Evolutionary conservation across 2,888 invertebrate species (phyloP), one percentile per base, ranked within the genome.

Genomic region (Pyrrhosoma nymphula): DNA sequence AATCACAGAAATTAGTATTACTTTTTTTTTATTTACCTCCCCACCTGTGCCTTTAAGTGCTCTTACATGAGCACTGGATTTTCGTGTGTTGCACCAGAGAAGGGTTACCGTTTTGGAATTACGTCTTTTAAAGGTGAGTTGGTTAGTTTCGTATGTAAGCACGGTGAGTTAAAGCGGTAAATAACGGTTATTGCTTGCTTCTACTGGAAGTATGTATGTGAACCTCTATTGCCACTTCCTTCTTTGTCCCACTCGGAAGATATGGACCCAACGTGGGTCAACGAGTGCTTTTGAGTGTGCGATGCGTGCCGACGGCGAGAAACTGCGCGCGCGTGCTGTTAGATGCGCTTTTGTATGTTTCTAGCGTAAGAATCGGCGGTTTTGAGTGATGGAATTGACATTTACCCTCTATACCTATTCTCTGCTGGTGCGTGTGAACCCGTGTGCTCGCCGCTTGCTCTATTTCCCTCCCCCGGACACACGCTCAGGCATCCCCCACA

Each of bases 1-100:
- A 14, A 8, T 35, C n/a, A 35, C 82, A 82, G 35, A 35, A 82
- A 82, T 35, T 14, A 18, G 35, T 35, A 82, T 82, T 35, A 35
- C n/a, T 16, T 82, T 35, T 82, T 82, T 35, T 82, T 35, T 82
- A 35, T 35, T 82, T 82, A 35, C 82, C 35, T 82, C n/a, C 26
- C n/a, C 26, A 69, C 20, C 39, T 89, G 89, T 89, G 55, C n/a
- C 26, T 56, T 55, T 69, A 55, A 75, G 69, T 91, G 91, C 35
- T 63, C 91, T 35, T 93, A 47, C 69, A 93, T 47, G 26, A 47
- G 55, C 69, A 69, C 69, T 69, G 93, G 93, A 93, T 93, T 75
- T 39, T 93, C 39, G 69, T n/a, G n/a, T 93, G 12, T n/a, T 39
- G n/a, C 39, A 35, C n/a, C 69, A n/a, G n/a, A 20, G 47, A 55